Percentiles rank a stretch among this genome's conserved stretches.
phyloP scores from a whole-genome alignment of 2,797 vertebrate species.

The Arctocebus calabarensis region DNA sequence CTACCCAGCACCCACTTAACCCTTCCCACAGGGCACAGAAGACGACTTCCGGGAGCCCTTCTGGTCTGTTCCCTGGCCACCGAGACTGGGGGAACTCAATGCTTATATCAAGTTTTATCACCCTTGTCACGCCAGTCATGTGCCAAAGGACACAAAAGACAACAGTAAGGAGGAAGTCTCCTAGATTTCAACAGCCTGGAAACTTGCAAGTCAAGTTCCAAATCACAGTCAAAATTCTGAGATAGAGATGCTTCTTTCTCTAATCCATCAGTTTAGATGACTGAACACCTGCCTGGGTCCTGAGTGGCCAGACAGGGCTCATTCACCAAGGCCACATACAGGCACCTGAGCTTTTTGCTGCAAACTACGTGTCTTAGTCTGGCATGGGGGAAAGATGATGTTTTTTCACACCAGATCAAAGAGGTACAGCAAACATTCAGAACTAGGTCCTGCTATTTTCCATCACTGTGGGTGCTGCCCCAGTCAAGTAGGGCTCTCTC shows the following conservation, averaged over 20 bases:
- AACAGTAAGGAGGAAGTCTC: background rate
- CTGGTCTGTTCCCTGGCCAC: background rate
- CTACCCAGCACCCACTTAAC: background rate
- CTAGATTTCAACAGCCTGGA: background rate
- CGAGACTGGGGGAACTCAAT: background rate
- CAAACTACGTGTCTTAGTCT: background rate
- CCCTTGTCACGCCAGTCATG: background rate
- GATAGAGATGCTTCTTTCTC: background rate
- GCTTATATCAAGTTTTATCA: background rate
- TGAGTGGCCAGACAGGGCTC: conserved; percentile 69
- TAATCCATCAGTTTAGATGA: conserved; percentile 2
- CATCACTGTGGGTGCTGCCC: background rate
- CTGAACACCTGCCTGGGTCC: background rate
- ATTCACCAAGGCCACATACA: conserved; percentile 61
- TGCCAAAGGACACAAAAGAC: background rate
- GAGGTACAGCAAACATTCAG: background rate
- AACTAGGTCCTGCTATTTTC: background rate
- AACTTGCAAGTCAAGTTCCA: background rate
- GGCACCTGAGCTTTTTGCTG: conserved; percentile 71
- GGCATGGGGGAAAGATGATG: background rate
- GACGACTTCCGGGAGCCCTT: background rate
- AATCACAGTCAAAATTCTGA: background rate
- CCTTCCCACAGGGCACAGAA: background rate
- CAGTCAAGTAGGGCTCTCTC: accelerated
- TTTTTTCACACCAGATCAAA: conserved; percentile 42